Conservation (phyloP, 2,113 vertebrate genomes). For the Peromyscus californicus region DNA sequence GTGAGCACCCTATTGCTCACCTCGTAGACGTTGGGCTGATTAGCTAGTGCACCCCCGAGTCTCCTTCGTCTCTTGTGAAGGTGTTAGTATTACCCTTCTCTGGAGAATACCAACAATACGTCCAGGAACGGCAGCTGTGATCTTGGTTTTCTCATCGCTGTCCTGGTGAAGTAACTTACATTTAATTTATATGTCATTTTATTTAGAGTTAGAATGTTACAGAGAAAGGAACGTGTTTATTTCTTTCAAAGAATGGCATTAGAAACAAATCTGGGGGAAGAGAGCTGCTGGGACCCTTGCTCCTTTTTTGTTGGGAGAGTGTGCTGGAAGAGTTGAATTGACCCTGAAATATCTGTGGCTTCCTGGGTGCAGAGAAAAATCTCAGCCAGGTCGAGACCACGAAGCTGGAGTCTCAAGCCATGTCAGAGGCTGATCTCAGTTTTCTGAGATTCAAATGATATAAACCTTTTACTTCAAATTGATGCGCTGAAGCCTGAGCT, state of each 20-base stretch:
- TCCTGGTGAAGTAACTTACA: not conserved
- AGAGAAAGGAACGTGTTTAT: not conserved
- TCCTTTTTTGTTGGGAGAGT: not conserved
- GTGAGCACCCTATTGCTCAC: not conserved
- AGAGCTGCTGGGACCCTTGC: not conserved
- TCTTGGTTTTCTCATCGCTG: not conserved
- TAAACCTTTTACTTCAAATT: not conserved
- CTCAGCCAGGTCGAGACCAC: not conserved
- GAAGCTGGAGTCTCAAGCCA: not conserved
- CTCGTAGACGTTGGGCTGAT: not conserved
- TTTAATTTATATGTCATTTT: slow-evolving; percentile 54
- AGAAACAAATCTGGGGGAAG: slow-evolving; percentile 33
- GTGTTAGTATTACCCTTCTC: not conserved
- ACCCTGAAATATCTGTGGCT: not conserved
- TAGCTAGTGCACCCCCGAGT: not conserved
- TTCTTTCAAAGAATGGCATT: slow-evolving; percentile 31
- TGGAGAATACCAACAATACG: not conserved
- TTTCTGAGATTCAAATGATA: not conserved
- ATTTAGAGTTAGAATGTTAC: slow-evolving; percentile 30
- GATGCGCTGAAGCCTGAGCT: not conserved
- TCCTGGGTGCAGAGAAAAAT: not conserved
- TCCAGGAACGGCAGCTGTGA: not conserved
- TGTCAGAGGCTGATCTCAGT: not conserved
- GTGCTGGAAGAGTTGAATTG: not conserved
- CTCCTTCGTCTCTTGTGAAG: slow-evolving; percentile 1